Evolutionary conservation across 2,888 invertebrate genomes (phyloP).

Genomic region (Drosophila nr. perissopoda): DNA sequence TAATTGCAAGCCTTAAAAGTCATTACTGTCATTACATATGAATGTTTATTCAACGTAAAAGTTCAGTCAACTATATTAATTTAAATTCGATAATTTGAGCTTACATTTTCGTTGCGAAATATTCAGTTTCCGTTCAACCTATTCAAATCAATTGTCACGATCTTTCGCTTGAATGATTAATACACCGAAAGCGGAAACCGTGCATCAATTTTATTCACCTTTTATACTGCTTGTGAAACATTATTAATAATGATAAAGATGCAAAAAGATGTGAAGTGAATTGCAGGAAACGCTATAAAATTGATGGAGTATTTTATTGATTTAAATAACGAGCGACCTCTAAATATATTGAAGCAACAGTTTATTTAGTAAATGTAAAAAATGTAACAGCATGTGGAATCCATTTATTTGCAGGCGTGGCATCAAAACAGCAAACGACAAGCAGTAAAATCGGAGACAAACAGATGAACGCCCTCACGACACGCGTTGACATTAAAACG

Average conservation of each 20-base stretch:
- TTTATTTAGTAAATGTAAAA: conserved; percentile 26
- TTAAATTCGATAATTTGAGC: not conserved
- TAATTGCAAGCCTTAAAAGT: not conserved
- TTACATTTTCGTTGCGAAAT: not conserved
- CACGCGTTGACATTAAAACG: conserved; percentile 69
- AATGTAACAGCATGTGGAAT: conserved; percentile 12
- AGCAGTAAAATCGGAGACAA: conserved; percentile 51
- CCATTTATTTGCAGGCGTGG: conserved; percentile 15
- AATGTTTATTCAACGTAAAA: not conserved
- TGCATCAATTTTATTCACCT: conserved; percentile 22
- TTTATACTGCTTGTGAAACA: conserved; percentile 16
- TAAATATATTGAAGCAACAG: conserved; percentile 12
- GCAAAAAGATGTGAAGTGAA: conserved; percentile 15
- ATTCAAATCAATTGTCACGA: conserved; percentile 36
- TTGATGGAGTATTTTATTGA: conserved; percentile 41
- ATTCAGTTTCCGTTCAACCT: conserved; percentile 17
- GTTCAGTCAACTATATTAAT: not conserved
- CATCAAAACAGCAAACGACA: conserved; percentile 21
- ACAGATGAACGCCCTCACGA: conserved; percentile 42
- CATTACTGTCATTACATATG: not conserved
- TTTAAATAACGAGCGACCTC: conserved; percentile 22
- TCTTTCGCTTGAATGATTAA: conserved; percentile 18
- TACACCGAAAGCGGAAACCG: conserved; percentile 26
- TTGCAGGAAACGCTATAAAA: conserved; percentile 25
- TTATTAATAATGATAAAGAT: conserved; percentile 35